These are phyloP conservation scores for Xiphydria camelus DNA, from an alignment of 2,888 invertebrate species.

Conservation along the genomic window DNA sequence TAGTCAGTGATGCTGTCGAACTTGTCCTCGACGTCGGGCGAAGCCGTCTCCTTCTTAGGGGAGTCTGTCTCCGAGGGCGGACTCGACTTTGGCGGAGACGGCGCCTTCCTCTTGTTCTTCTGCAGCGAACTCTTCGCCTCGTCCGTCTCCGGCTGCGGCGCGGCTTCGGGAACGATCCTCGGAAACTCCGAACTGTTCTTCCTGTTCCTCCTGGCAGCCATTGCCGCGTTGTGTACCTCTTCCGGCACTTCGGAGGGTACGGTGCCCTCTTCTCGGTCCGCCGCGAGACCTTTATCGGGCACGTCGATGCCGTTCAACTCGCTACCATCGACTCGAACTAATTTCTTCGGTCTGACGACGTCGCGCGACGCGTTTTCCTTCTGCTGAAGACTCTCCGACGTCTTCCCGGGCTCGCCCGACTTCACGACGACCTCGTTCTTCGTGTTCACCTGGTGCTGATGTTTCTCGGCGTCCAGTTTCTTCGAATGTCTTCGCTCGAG, in stretches of 20 bases:
- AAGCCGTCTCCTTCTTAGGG: neutral
- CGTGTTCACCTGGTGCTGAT: constrained; percentile 3
- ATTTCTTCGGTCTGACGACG: constrained; percentile 21
- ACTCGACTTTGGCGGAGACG: constrained; percentile 66
- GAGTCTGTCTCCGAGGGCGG: neutral
- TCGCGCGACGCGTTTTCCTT: constrained; percentile 43
- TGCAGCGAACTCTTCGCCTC: constrained; percentile 63
- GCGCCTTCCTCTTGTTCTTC: constrained; percentile 71
- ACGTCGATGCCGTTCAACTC: constrained; percentile 29
- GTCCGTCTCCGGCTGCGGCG: constrained; percentile 28
- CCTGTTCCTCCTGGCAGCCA: constrained; percentile 70
- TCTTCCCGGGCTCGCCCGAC: constrained; percentile 12
- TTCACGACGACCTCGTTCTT: constrained; percentile 1
- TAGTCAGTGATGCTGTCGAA: constrained; percentile 44
- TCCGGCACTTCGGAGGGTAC: constrained; percentile 73
- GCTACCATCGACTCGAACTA: constrained; percentile 17
- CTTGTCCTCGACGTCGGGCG: constrained; percentile 37
- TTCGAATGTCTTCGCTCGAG: constrained; percentile 52
- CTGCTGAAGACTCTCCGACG: constrained; percentile 24
- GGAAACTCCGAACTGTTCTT: constrained; percentile 57
- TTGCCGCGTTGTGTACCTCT: constrained; percentile 73
- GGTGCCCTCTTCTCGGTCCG: constrained; percentile 58
- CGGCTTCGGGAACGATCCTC: constrained; percentile 20
- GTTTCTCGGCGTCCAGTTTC: constrained; percentile 38
- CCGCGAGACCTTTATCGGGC: constrained; percentile 36